These are phyloP conservation scores for Polydrusus tereticollis DNA, from an alignment of 2,888 invertebrate species.

Conservation along the genomic window DNA sequence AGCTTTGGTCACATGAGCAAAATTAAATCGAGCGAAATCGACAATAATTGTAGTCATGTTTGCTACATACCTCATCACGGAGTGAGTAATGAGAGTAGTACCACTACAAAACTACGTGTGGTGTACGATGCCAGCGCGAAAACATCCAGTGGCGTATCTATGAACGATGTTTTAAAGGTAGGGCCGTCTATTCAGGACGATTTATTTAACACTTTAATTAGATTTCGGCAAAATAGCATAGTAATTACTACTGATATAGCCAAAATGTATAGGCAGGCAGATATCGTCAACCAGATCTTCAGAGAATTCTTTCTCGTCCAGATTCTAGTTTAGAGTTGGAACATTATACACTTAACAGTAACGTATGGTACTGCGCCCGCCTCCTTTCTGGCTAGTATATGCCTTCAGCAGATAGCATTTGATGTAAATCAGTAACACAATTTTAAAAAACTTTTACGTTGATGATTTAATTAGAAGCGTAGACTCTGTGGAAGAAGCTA, in stretches of 20 bases:
- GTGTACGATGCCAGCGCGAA: conserved; percentile 58
- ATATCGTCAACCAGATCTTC: conserved; percentile 29
- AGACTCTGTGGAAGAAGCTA: neutral
- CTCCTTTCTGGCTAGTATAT: conserved; percentile 27
- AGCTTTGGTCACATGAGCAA: conserved; percentile 24
- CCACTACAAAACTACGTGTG: conserved; percentile 57
- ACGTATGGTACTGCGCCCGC: conserved; percentile 35
- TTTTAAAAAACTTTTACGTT: conserved; percentile 31
- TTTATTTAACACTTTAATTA: conserved; percentile 55
- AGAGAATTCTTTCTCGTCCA: conserved; percentile 38
- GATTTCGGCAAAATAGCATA: conserved; percentile 28
- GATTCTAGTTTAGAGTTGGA: conserved; percentile 11
- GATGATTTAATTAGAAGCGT: conserved; percentile 21
- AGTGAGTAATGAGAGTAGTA: conserved; percentile 55
- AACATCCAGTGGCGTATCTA: conserved; percentile 53
- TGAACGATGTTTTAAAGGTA: conserved; percentile 58
- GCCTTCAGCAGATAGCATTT: conserved; percentile 20
- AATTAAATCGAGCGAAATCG: neutral
- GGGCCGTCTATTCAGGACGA: conserved; percentile 59
- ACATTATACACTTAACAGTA: conserved; percentile 37
- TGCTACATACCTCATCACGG: conserved; percentile 59
- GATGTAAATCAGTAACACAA: conserved; percentile 14
- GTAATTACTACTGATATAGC: conserved; percentile 4
- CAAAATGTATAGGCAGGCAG: conserved; percentile 25
- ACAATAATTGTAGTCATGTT: neutral